phyloP scores from a whole-genome alignment of 2,797 vertebrate genomes.

The Enteromius trimaculatus region DNA sequence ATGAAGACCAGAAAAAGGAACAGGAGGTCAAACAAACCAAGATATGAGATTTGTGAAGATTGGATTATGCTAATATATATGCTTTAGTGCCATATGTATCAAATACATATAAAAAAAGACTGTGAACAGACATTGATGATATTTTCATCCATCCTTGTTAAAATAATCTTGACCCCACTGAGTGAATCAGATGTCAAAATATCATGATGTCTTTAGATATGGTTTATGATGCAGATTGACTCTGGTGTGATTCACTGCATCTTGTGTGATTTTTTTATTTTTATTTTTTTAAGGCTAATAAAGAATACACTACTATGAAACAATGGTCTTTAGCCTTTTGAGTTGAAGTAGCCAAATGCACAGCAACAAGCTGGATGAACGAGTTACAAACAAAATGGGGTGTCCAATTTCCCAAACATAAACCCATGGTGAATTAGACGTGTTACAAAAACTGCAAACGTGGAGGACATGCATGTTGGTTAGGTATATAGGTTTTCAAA shows the following conservation, averaged over 20 bases:
- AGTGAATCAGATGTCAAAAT: neutral
- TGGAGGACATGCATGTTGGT: too few species aligned
- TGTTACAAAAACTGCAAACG: too few species aligned
- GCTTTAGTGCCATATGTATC: constrained; percentile 5
- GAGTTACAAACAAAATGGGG: neutral
- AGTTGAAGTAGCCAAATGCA: neutral
- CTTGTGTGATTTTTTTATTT: neutral
- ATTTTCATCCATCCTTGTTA: neutral
- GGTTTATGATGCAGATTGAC: neutral
- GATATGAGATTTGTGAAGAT: constrained; percentile 62
- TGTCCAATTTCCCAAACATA: too few species aligned
- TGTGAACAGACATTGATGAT: neutral
- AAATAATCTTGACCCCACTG: neutral
- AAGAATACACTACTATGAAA: neutral
- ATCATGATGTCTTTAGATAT: neutral
- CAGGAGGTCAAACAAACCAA: constrained; percentile 58
- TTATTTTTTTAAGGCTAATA: constrained; percentile 6
- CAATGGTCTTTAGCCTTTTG: neutral
- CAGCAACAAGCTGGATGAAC: neutral
- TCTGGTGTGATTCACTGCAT: neutral
- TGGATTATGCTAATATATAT: neutral
- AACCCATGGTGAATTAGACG: neutral
- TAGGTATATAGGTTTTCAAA: too few species aligned
- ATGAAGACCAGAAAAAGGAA: constrained; percentile 22
- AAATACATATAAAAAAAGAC: neutral